Evolutionary conservation across 2,888 invertebrate genomes (phyloP).

Genomic region (Odontomyia ornata): DNA sequence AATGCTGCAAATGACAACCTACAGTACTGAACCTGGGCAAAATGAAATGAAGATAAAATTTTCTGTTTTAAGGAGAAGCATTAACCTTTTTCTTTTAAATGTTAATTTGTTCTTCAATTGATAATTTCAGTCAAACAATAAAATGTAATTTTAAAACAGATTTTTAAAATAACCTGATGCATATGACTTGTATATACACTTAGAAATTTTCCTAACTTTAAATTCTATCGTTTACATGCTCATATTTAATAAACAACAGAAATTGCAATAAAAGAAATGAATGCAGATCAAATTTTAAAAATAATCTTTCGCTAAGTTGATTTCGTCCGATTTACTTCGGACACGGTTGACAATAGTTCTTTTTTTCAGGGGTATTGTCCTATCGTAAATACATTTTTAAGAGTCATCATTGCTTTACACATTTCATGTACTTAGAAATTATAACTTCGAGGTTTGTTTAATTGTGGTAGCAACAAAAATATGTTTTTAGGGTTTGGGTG

Average conservation of each 20-base stretch:
- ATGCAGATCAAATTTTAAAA: too few species aligned
- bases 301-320: too few species aligned
- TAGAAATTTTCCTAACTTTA: background rate
- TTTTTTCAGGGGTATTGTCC: too few species aligned
- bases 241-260: too few species aligned
- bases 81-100: background rate
- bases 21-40: background rate
- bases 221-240: too few species aligned
- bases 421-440: background rate
- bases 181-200: background rate
- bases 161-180: background rate
- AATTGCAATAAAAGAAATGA: too few species aligned
- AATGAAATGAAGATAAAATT: background rate
- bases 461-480: background rate
- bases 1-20: constrained; percentile 23
- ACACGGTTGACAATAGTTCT: too few species aligned
- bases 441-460: background rate
- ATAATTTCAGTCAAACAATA: background rate
- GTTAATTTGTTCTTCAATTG: background rate
- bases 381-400: background rate
- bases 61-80: background rate
- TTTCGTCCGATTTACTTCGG: too few species aligned
- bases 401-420: background rate
- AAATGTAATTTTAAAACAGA: background rate
- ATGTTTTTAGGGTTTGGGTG: background rate